phyloP scores from a whole-genome alignment of 2,888 invertebrate species.

The Dysmachus trigonus region DNA sequence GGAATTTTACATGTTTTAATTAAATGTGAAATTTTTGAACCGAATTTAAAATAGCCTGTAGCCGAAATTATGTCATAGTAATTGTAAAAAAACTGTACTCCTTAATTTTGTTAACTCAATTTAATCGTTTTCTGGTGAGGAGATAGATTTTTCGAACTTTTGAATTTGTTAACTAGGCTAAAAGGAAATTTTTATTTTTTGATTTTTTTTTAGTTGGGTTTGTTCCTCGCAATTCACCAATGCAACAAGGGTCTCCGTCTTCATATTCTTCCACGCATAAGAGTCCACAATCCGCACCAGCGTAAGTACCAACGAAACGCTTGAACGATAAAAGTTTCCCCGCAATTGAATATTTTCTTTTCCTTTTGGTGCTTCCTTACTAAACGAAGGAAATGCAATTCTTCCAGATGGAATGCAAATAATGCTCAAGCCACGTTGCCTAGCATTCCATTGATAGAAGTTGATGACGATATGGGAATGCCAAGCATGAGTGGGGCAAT shows the following conservation, averaged over 20 bases:
- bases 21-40: too few relatives aligned
- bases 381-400: slow-evolving; percentile 33
- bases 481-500: slow-evolving; percentile 49
- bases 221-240: slow-evolving; percentile 69
- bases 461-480: slow-evolving; percentile 68
- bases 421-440: slow-evolving; percentile 76
- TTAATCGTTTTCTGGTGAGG: too few relatives aligned
- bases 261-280: slow-evolving; percentile 59
- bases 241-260: slow-evolving; percentile 70
- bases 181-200: slow-evolving; percentile 41
- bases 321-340: background rate
- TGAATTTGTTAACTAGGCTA: slow-evolving; percentile 48
- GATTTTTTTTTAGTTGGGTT: slow-evolving; percentile 63
- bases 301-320: slow-evolving; percentile 56
- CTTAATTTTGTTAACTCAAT: too few relatives aligned
- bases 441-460: slow-evolving; percentile 78
- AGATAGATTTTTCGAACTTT: too few relatives aligned
- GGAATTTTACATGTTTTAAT: too few relatives aligned
- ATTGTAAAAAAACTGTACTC: too few relatives aligned
- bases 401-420: slow-evolving; percentile 70
- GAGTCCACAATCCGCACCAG: slow-evolving; percentile 64
- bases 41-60: too few relatives aligned
- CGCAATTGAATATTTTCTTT: background rate
- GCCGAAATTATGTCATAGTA: too few relatives aligned
- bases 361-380: background rate